phyloP scores from a whole-genome alignment of 2,888 invertebrate genomes.

The Dorcus hopei region DNA sequence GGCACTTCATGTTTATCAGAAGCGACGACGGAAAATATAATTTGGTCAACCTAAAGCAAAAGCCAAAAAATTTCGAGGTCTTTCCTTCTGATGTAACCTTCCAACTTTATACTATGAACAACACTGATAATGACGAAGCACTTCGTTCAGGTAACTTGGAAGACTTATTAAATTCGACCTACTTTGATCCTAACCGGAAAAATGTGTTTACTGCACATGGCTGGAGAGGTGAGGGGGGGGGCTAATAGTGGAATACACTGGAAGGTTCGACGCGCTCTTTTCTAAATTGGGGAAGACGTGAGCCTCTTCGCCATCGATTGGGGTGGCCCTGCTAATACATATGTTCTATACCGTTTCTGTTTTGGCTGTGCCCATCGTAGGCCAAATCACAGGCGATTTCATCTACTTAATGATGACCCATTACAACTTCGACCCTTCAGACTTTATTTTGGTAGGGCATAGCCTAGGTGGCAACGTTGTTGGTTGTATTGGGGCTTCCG shows the following conservation, averaged over 20 bases:
- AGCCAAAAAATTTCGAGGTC: conserved; percentile 7
- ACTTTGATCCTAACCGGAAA: conserved; percentile 27
- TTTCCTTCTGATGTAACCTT: conserved; percentile 28
- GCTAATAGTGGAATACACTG: conserved; percentile 28
- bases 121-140: conserved; percentile 16
- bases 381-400: conserved; percentile 17
- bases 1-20: conserved; percentile 1
- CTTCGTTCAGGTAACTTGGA: conserved; percentile 11
- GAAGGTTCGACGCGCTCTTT: conserved; percentile 27
- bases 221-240: conserved; percentile 35
- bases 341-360: conserved; percentile 15
- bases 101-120: conserved; percentile 31
- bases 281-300: conserved; percentile 28
- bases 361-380: conserved; percentile 18
- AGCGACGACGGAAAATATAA: conserved; percentile 6
- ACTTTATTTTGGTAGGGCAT: conserved; percentile 17
- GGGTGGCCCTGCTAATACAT: conserved; percentile 27
- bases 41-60: conserved; percentile 6
- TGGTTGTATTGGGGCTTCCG: conserved; percentile 25
- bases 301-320: conserved; percentile 43
- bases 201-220: conserved; percentile 41
- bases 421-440: conserved; percentile 5
- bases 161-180: conserved; percentile 16
- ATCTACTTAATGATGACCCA: conserved; percentile 15
- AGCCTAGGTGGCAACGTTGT: conserved; percentile 28